A percentile compares a stretch with the other conserved stretches of the same genome.
Conservation (phyloP, 2,888 invertebrate genomes). For the Gisinianus flammeolus region DNA sequence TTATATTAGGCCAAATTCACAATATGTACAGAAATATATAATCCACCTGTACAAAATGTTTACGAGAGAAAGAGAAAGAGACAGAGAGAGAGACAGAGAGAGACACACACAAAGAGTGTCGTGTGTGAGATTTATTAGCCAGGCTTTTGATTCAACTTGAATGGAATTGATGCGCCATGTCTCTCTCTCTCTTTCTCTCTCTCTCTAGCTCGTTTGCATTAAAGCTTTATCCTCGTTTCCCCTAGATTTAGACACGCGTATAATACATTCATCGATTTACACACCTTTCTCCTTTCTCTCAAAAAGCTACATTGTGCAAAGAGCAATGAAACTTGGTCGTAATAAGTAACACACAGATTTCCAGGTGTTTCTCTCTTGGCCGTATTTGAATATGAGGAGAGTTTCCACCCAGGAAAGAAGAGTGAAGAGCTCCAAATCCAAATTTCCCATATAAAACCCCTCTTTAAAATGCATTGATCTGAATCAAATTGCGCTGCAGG, state of each 20-base stretch:
- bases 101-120: not conserved
- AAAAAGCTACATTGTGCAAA: no score
- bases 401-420: no score
- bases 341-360: no score
- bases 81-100: not conserved
- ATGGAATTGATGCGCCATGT: constrained; percentile 7
- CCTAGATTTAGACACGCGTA: constrained; percentile 6
- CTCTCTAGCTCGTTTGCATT: not conserved
- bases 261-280: constrained; percentile 30
- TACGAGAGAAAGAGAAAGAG: not conserved
- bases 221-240: constrained; percentile 5
- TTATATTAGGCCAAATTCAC: no score
- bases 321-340: no score
- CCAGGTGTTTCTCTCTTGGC: no score
- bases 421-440: no score
- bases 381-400: no score
- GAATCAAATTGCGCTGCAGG: no score
- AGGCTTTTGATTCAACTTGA: constrained; percentile 18
- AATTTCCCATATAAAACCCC: no score
- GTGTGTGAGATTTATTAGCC: not conserved
- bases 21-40: no score
- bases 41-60: not conserved
- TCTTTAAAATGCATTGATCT: no score
- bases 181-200: not conserved
- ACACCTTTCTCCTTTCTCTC: constrained; percentile 3